These are phyloP conservation scores for Cacoxenus indagator DNA, from an alignment of 2,888 invertebrate species.

Conservation along the genomic window DNA sequence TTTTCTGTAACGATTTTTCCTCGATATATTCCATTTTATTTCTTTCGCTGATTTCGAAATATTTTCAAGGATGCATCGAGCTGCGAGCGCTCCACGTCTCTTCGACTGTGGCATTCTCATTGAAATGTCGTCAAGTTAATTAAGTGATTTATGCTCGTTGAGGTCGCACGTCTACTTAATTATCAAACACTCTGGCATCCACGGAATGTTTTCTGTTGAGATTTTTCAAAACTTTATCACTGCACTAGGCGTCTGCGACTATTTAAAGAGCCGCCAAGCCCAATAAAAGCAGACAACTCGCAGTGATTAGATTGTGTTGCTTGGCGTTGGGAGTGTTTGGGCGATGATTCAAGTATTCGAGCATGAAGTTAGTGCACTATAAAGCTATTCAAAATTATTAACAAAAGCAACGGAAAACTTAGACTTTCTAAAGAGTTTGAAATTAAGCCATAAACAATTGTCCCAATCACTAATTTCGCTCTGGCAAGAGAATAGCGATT, in stretches of 20 bases:
- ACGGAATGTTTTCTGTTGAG: constrained; percentile 48
- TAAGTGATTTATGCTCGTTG: constrained; percentile 61
- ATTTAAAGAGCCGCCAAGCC: not conserved
- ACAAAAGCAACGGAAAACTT: too few species aligned
- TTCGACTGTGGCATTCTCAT: constrained; percentile 20
- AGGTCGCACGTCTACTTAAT: constrained; percentile 62
- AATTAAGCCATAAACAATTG: too few species aligned
- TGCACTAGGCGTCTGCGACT: not conserved
- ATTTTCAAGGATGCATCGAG: constrained; percentile 55
- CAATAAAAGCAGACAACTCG: too few species aligned
- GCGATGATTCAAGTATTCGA: too few species aligned
- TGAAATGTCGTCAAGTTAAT: constrained; percentile 61
- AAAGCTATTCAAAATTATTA: too few species aligned
- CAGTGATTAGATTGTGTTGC: too few species aligned
- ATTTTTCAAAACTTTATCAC: not conserved
- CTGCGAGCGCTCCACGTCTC: constrained; percentile 16
- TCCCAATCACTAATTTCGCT: too few species aligned
- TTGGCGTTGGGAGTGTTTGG: too few species aligned
- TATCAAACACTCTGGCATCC: constrained; percentile 62
- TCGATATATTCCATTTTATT: constrained; percentile 27
- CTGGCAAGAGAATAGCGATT: too few species aligned
- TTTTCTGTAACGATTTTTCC: constrained; percentile 47
- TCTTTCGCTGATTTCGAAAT: constrained; percentile 48
- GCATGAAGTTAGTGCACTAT: too few species aligned
- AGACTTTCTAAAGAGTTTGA: too few species aligned